Evolutionary conservation across 2,797 vertebrate genomes (phyloP), one percentile per base, ranked within the genome.

Genomic region (Echiichthys vipera): DNA sequence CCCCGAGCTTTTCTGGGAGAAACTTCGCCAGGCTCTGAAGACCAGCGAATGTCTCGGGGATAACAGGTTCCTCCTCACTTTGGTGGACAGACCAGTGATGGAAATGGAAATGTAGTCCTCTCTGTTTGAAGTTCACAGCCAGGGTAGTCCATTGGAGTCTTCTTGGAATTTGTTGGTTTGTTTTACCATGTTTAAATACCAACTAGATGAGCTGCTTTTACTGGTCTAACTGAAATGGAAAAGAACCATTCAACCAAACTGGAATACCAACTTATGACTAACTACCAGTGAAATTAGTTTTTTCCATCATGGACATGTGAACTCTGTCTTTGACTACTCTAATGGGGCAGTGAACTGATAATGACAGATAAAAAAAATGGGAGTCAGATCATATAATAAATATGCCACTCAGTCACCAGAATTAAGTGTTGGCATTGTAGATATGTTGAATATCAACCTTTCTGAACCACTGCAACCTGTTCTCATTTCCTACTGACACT

Each of bases 1-100:
- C 74, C 47, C 65, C 0, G 40, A 67, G 7, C 17, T 94, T 29
- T 95, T 95, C 85, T 95, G 95, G 95, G 86, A 93, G 68, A 95
- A 94, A 46, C 87, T 95, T 7, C 63, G 73, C 7, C 86, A 83
- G 57, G 92, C 94, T 17, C 72, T 94, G 43, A 53, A 67, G 50
- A 87, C 65, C 18, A 11, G 20, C 10, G 74, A 89, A 0, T 32
- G 74, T 9, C 29, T 34, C 4, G 46, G 22, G 1, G 80, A 72
- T 4, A 80, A 80, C 1, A 36, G 20, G 4, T 18, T 88, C 12
- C 54, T 51, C 22, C 70, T 89, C 7, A 70, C 37, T 15, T 30
- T 78, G 29, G 7, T 30, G 10, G 63, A 83, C 15, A 7, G 5
- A 18, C 20, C 1, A n/a, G 0, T 46, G 24, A 77, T 11, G 13